A percentile compares a stretch with the other conserved stretches of the same genome.
These are phyloP conservation scores for Plestiodon gilberti DNA, from an alignment of 2,113 vertebrate genomes.

Conservation along the genomic window DNA sequence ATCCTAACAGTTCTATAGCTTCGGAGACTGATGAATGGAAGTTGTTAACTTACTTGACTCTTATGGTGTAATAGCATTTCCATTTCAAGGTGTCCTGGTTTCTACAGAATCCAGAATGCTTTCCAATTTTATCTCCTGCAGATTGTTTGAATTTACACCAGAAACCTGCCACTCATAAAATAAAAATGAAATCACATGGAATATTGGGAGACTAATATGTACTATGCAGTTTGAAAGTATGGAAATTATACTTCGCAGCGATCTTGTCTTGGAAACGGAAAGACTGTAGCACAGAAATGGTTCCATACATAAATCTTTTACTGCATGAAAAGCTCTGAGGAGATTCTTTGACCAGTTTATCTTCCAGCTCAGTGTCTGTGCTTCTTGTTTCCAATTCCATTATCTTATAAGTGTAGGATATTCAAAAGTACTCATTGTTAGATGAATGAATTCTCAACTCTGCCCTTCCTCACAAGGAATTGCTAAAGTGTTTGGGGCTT, in stretches of 20 bases:
- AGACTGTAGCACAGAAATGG: neutral
- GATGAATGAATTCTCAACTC: too few relatives aligned
- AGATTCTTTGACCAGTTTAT: neutral
- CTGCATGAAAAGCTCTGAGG: neutral
- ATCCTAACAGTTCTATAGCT: neutral
- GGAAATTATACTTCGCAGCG: neutral
- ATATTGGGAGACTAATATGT: neutral
- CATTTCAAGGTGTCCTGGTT: neutral
- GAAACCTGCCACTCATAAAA: neutral
- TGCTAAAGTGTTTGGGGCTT: too few relatives aligned
- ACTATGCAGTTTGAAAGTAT: neutral
- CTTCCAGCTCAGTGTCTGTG: neutral
- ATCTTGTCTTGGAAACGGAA: neutral
- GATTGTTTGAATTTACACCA: neutral
- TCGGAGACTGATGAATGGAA: neutral
- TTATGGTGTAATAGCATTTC: neutral
- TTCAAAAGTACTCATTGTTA: neutral
- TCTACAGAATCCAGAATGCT: neutral
- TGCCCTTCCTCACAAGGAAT: neutral
- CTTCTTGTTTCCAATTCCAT: neutral
- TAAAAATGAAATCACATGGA: neutral
- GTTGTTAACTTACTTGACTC: accelerated
- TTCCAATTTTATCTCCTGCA: neutral
- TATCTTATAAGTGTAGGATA: neutral
- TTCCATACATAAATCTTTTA: neutral